Evolutionary conservation across 2,113 vertebrate genomes (phyloP).

Genomic region (Hyperoodon ampullatus): DNA sequence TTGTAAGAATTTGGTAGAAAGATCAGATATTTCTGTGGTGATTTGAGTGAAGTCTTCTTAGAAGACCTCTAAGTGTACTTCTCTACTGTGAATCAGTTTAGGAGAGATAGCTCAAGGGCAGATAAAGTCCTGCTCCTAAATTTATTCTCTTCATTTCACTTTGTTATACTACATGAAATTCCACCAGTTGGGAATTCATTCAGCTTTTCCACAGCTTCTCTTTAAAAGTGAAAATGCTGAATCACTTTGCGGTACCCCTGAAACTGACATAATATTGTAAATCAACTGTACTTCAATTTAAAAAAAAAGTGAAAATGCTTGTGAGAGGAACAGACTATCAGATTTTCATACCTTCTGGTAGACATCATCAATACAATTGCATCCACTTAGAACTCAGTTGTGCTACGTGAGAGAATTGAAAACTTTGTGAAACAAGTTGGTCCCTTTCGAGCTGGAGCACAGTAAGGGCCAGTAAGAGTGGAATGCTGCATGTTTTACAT

Average conservation of each 20-base stretch:
- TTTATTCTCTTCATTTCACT: neutral
- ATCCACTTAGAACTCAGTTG: neutral
- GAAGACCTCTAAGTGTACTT: neutral
- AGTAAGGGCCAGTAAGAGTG: neutral
- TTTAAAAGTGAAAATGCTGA: neutral
- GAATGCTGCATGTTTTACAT: neutral
- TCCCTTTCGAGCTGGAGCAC: neutral
- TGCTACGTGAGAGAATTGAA: neutral
- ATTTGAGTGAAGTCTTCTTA: neutral
- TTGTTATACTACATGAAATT: neutral
- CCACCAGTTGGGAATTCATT: neutral
- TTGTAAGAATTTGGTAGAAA: neutral
- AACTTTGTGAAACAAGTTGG: neutral
- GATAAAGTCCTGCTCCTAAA: neutral
- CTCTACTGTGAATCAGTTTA: neutral
- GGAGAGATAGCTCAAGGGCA: neutral
- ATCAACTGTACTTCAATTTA: neutral
- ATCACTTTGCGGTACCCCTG: neutral
- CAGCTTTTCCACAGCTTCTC: neutral
- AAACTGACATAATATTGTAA: neutral
- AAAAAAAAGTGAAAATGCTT: neutral
- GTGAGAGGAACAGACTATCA: neutral
- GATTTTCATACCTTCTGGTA: neutral
- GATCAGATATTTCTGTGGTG: neutral
- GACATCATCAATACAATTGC: neutral